Evolutionary conservation across 2,888 invertebrate genomes (phyloP), one percentile per base, ranked within the genome.

Genomic region (Coelinius sp.): DNA sequence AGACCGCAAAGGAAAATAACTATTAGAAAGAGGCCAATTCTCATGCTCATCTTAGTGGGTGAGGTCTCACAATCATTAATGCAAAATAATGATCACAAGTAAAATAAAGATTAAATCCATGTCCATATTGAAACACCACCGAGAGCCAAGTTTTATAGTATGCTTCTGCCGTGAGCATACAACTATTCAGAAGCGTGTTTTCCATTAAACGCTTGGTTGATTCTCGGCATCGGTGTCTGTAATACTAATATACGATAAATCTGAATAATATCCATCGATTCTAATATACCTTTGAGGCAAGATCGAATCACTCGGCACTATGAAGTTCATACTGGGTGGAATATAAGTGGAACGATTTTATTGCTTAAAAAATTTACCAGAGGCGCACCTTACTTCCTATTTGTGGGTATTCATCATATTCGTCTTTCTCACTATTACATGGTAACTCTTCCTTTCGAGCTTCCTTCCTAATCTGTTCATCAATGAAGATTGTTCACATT

Each of bases 151-250:
- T 59, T 35, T 59, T 35, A 35, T 53, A 53, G 53, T 53, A 14
- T 20, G 1, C 31, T 1, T 17, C 7, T 31, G 14, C 35, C 20
- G 20, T 31, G 35, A 56, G 56, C 56, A 56, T 56, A 27, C 31
- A 59, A 35, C 31, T 35, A 59, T 59, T 20, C 59, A 59, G 59
- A 31, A 68, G 46, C 59, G 59, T 68, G 62, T 68, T 68, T 68
- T 68, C 49, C 68, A 68, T 68, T 68, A 68, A 62, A 68, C 68
- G 68, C 68, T 68, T 49, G 59, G 62, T 62, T 68, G 62, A 44
- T 59, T 25, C 62, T 62, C 62, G 46, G 14, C 27, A 62, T 68
- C 46, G 44, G 22, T 49, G 59, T 59, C 59, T 68, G 27, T 44
- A 38, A 20, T 27, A 49, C 27, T 27, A 59, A 59, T 59, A 59